Percentiles rank a stretch among this genome's conserved stretches.
Conservation (phyloP, 2,113 vertebrate species). For the Tachysurus fulvidraco region DNA sequence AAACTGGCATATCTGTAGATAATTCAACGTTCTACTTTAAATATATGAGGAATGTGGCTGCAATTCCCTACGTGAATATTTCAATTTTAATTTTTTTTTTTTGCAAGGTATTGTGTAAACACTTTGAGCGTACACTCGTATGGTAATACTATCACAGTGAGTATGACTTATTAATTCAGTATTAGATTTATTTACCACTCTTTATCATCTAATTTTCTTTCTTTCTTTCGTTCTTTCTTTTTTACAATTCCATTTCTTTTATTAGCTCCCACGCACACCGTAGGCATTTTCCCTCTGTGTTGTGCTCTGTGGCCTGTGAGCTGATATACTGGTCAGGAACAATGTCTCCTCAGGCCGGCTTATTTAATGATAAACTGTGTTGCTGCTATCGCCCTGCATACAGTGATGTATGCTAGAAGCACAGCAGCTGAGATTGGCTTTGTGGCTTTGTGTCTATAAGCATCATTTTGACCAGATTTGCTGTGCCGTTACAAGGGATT, state of each 20-base stretch:
- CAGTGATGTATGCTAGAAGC: constrained; percentile 42
- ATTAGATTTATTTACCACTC: neutral
- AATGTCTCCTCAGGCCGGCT: constrained; percentile 46
- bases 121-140: neutral
- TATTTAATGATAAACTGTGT: constrained; percentile 51
- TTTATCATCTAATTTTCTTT: neutral
- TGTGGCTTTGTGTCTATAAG: constrained; percentile 37
- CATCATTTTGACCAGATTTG: constrained; percentile 33
- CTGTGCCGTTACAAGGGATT: constrained; percentile 28
- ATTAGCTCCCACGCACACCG: neutral
- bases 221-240: neutral
- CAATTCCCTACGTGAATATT: neutral
- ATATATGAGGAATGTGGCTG: neutral
- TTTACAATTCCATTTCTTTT: neutral
- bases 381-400: constrained; percentile 11
- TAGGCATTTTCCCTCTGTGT: constrained; percentile 7
- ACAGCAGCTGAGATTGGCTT: constrained; percentile 31
- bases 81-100: neutral
- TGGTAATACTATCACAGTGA: neutral
- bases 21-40: neutral
- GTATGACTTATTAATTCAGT: neutral
- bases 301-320: constrained; percentile 18
- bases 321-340: constrained; percentile 26
- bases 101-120: neutral
- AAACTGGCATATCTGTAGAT: neutral